A percentile compares a stretch with the other conserved stretches of the same genome.
phyloP scores from a whole-genome alignment of 2,797 vertebrate species.

The Sebastes hubbsi region DNA sequence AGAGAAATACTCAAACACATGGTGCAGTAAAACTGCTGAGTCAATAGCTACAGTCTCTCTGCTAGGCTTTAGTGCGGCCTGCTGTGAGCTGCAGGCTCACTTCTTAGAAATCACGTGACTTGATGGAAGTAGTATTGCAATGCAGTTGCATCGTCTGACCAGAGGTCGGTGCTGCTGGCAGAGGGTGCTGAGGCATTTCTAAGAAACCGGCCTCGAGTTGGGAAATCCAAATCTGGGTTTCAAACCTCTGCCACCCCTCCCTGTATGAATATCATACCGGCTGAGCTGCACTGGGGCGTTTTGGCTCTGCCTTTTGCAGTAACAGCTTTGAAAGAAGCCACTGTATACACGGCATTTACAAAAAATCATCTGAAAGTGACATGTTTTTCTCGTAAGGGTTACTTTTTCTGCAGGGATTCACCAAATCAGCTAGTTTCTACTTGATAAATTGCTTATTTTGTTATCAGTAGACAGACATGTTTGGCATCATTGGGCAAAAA shows the following conservation, averaged over 20 bases:
- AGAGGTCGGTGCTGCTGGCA: background rate
- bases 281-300: background rate
- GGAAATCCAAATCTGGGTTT: constrained; percentile 27
- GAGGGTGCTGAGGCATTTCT: constrained; percentile 9
- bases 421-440: background rate
- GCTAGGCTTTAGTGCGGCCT: background rate
- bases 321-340: background rate
- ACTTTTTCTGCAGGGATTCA: background rate
- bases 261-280: background rate
- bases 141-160: background rate
- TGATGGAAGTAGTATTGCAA: background rate
- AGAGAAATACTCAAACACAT: background rate
- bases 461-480: too few species aligned
- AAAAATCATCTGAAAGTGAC: background rate
- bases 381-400: background rate
- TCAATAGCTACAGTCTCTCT: background rate
- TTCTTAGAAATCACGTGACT: constrained; percentile 71
- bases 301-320: background rate
- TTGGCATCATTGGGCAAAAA: too few species aligned
- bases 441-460: background rate
- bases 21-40: constrained; percentile 19
- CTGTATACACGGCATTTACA: background rate
- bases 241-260: background rate
- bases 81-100: background rate
- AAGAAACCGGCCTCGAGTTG: constrained; percentile 3